Base-by-base conservation (phyloP, 2,888 invertebrate species). In the Theodoxus fluviatilis region DNA sequence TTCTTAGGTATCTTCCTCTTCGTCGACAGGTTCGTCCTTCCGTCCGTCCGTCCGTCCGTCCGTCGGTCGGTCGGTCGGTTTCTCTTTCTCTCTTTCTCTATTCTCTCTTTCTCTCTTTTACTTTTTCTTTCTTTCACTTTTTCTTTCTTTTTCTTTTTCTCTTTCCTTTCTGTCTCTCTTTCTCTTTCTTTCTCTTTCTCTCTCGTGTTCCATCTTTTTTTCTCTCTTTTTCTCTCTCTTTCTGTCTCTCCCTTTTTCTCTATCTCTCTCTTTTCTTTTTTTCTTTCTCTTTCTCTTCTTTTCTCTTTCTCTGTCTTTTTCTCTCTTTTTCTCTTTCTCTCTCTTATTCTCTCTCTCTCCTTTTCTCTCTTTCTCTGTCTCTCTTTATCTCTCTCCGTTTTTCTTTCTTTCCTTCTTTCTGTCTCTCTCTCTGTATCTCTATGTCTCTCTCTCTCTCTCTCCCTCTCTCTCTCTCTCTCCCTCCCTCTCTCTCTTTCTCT, bases 401-500 rank as follows among this genome's bases (percentile, higher is more conserved):
- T 33, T 55, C 43, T 40, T 15, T 25, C 55, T 52, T 37, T 37
- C 55, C 35, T 33, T 52, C 37, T 52, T 47, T 67, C 33, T 67
- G 52, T 28, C 52, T 66, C 28, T 33, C n/a, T 37, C 47, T 15
- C 49, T 49, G 15, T 66, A 1, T 49, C 33, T 66, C 35, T 28
- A 15, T 49, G n/a, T 49, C 15, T 33, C 49, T 66, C 2, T 38
- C 68, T 28, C 35, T 59, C 38, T 35, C 37, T 66, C 61, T 43
- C 25, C 37, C 18, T 43, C 35, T 59, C 31, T 37, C 59, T 65
- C 43, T 65, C 59, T 66, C 40, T 69, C 55, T 57, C 18, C 66
- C 40, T 66, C 18, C 47, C 65, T 65, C n/a, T 57, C 57, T 64
- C 49, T 57, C 57, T 68, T 33, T 61, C 33, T 63, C 49, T 67